Evolutionary conservation across 2,113 vertebrate species (phyloP), one percentile per base, ranked within the genome.

Genomic region (Lates calcarifer): DNA sequence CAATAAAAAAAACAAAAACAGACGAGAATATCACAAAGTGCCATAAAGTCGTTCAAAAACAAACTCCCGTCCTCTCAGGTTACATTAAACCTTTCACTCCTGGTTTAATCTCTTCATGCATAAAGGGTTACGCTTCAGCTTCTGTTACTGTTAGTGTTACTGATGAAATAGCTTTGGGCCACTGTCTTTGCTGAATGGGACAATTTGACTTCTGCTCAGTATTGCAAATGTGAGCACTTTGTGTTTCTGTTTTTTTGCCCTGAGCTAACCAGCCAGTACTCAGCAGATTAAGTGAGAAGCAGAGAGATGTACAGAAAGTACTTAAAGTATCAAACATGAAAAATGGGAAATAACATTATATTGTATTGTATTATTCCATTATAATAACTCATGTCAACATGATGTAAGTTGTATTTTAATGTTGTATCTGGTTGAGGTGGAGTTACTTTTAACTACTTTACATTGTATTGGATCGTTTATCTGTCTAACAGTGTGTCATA

Each of bases 201-300:
- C 9, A 31, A n/a, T 80, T 84, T 29, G 24, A 71, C 63, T 76
- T 56, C 58, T 75, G 49, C 49, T 87, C 79, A 61, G 70, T 84
- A 61, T 70, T 90, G 80, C 76, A 83, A 76, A 68, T 82, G 75
- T 74, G 81, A 89, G 74, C 87, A 77, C 24, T 90, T 92, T 83
- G 47, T 77, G 64, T 70, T 55, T 70, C 58, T 72, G 66, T 74
- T 75, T 62, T 43, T 81, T 43, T 51, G n/a, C 68, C 29, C 60
- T 2, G n/a, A 70, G 60, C 66, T 24, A 65, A 56, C 49, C 57
- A 33, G n/a, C 28, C 49, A 49, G 58, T 43, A 56, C 49, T 75
- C 69, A 76, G 55, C 71, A 81, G 33, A 74, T 53, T 28, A 20
- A 26, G 11, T 55, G 43, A 57, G 22, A 14, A 47, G 33, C 24